Evolutionary conservation across 2,888 invertebrate species (phyloP), one percentile per base, ranked within the genome.

Genomic region (Cataglyphis cursor): DNA sequence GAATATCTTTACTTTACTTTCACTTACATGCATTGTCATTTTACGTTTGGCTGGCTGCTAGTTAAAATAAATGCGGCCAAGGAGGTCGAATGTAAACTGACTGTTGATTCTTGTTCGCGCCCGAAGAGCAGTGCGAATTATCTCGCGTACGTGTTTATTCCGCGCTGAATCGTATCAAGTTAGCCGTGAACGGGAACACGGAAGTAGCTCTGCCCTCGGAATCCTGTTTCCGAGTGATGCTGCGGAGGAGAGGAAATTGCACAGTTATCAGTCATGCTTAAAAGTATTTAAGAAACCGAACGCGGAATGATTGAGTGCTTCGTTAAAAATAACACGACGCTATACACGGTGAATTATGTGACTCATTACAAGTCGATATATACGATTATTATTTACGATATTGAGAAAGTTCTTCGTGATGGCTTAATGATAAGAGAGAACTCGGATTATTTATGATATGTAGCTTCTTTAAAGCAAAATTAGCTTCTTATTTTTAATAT

Each of bases 1-100:
- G 51, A 51, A 51, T 51, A 51, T 51, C 8, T n/a, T n/a, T 57
- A 28, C 31, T 78, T 68, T 6, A 78, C 70, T 78, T 78, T 78
- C 76, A 76, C 76, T 18, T 35, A 65, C 6, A 28, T 15, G 24
- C 51, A 54, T 78, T 78, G 57, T 70, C 12, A 57, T 66, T 70
- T 70, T 21, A 70, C 51, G 54, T 76, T 12, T 28, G 28, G 44
- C 51, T 65, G 74, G 18, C 8, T 10, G 10, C 24, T 24, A 48
- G 28, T 18, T 41, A n/a, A 48, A 35, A 35, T 35, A 75, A 75
- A 75, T n/a, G 21, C 24, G 12, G 0, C 35, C 18, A 65, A 38
- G 35, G 10, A 57, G 21, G 21, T 57, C 28, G 41, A 66, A 24
- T 41, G 54, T 76, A 54, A 68, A 62, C 2, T 44, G 2, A 15